Evolutionary conservation across 1,140 invertebrate species (phyloP).

Genomic region (Cydia pomonella): DNA sequence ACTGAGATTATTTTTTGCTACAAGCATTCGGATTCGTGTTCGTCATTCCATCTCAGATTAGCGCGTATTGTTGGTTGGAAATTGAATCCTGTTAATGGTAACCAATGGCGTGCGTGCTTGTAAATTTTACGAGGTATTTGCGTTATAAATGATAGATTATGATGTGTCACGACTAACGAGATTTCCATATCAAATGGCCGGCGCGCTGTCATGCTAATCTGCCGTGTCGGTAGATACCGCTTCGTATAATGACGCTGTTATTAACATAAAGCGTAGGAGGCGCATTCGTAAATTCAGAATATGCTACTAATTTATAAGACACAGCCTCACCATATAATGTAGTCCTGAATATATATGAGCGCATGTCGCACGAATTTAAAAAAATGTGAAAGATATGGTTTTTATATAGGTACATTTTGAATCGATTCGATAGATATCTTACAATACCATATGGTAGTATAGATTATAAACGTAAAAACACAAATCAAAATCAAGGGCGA

Average conservation of each 20-base stretch:
- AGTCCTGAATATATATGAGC: too few species aligned
- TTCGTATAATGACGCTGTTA: constrained; percentile 12
- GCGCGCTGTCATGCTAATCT: constrained; percentile 45
- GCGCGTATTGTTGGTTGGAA: constrained; percentile 50
- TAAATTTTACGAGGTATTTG: constrained; percentile 39
- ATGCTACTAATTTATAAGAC: neutral
- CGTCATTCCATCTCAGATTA: constrained; percentile 56
- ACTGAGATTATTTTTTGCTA: constrained; percentile 66
- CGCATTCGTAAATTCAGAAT: neutral
- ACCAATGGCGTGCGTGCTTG: constrained; percentile 25
- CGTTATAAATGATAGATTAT: constrained; percentile 51
- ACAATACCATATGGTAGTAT: neutral
- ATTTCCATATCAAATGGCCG: constrained; percentile 53
- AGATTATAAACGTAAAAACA: neutral
- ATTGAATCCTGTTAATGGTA: constrained; percentile 46
- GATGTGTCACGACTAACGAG: constrained; percentile 43
- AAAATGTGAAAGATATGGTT: too few species aligned
- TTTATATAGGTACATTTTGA: too few species aligned
- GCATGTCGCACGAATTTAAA: too few species aligned
- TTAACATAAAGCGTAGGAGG: constrained; percentile 23
- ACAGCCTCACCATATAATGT: neutral
- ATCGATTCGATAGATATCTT: too few species aligned
- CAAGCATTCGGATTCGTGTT: constrained; percentile 56
- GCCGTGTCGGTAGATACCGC: constrained; percentile 19
- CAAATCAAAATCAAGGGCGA: neutral